Evolutionary conservation across 2,113 vertebrate species (phyloP).

Genomic region (Dicaeum eximium): DNA sequence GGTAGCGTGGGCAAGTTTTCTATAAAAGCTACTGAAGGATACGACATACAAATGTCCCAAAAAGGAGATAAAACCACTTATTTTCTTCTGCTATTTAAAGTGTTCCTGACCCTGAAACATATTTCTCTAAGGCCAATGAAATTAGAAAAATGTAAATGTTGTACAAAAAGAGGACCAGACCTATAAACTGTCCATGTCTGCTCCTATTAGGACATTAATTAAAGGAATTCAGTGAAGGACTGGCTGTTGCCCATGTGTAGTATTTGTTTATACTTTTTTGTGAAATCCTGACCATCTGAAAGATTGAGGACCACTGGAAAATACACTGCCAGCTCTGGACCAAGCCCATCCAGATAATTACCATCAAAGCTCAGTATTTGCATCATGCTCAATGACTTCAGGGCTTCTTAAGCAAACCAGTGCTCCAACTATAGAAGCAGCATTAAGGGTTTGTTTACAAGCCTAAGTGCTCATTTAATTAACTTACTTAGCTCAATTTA

Average conservation of each 20-base stretch:
- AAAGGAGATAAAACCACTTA: constrained; percentile 4
- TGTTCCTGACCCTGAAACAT: background rate
- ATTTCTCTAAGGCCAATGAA: background rate
- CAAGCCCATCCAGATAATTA: background rate
- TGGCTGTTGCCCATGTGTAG: background rate
- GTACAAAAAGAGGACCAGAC: background rate
- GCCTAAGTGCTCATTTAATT: background rate
- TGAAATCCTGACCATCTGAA: background rate
- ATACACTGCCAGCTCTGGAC: background rate
- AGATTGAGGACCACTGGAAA: background rate
- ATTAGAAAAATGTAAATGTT: constrained; percentile 39
- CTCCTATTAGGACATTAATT: background rate
- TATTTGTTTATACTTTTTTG: background rate
- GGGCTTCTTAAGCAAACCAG: background rate
- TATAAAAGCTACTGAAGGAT: background rate
- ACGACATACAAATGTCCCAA: background rate
- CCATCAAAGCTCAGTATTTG: background rate
- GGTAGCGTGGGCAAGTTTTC: background rate
- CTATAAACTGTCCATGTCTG: background rate
- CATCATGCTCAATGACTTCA: background rate
- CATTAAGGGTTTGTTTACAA: background rate
- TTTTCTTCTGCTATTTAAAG: constrained; percentile 13
- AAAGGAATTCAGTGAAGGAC: background rate
- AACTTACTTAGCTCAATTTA: background rate
- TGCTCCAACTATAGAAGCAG: background rate